Conservation (phyloP, 2,113 vertebrate genomes). For the Grammomys dolichurus region DNA sequence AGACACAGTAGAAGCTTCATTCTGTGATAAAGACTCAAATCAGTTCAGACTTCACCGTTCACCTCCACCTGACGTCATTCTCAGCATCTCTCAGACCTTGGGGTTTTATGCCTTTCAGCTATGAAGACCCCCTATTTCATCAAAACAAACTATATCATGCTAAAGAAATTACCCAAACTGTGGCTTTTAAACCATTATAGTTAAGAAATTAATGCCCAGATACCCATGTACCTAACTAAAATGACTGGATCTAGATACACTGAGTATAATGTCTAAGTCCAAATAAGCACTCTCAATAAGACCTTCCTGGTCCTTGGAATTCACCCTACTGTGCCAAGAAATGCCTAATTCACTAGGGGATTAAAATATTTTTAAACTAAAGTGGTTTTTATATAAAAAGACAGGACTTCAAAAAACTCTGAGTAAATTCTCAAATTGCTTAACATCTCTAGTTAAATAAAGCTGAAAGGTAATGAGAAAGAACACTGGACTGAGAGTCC, state of each 20-base stretch:
- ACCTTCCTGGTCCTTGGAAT: neutral
- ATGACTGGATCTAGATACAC: neutral
- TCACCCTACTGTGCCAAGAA: neutral
- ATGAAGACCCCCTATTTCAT: constrained; percentile 3
- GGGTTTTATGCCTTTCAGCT: neutral
- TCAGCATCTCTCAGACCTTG: neutral
- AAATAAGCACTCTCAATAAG: constrained; percentile 38
- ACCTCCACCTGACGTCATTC: neutral
- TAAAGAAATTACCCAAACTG: neutral
- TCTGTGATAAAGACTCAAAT: neutral
- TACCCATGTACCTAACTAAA: constrained; percentile 3
- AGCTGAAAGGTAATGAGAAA: neutral
- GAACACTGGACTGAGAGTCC: neutral
- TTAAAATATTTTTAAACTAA: constrained; percentile 18
- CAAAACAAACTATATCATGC: constrained; percentile 7
- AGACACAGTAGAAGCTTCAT: neutral
- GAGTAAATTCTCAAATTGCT: neutral
- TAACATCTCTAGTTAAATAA: constrained; percentile 23
- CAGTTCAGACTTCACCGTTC: neutral
- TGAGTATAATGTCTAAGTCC: constrained; percentile 39
- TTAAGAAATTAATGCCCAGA: constrained; percentile 28
- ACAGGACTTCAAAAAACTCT: neutral
- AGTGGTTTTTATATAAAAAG: constrained; percentile 24
- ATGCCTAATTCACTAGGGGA: constrained; percentile 42
- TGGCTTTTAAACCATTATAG: constrained; percentile 1